phyloP scores from a whole-genome alignment of 2,113 vertebrate species.

The Chrysemys picta region DNA sequence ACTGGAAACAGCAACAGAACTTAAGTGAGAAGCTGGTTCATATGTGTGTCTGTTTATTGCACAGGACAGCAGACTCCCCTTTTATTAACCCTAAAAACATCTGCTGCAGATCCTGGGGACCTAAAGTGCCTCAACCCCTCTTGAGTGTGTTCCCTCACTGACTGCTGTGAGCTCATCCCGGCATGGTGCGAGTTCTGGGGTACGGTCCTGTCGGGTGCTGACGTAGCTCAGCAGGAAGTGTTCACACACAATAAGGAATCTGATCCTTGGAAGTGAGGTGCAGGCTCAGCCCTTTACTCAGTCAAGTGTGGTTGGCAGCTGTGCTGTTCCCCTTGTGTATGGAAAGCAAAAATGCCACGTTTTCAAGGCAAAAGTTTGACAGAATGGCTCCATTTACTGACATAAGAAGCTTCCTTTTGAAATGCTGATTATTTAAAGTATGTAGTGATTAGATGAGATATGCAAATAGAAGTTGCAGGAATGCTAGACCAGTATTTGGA shows the following conservation, averaged over 20 bases:
- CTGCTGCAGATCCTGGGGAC: background rate
- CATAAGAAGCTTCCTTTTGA: background rate
- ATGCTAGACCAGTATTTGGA: background rate
- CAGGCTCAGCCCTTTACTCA: too few relatives aligned
- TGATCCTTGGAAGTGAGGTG: background rate
- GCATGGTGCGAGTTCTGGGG: background rate
- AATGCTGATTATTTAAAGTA: background rate
- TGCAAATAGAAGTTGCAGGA: background rate
- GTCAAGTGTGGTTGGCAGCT: background rate
- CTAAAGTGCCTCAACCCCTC: background rate
- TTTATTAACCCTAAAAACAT: background rate
- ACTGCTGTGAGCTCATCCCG: background rate
- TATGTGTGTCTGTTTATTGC: background rate
- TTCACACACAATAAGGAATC: background rate
- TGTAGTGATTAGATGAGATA: background rate
- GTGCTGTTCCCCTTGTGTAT: background rate
- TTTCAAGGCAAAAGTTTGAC: background rate
- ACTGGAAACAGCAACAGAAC: background rate
- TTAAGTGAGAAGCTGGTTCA: background rate
- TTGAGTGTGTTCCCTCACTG: background rate
- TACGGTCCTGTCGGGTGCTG: background rate
- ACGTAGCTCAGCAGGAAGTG: rapidly evolving
- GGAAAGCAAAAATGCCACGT: rapidly evolving
- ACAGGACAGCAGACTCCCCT: too few relatives aligned
- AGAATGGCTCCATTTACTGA: background rate